Evolutionary conservation across 2,797 vertebrate species (phyloP).

Genomic region (Leucoraja ocellata): DNA sequence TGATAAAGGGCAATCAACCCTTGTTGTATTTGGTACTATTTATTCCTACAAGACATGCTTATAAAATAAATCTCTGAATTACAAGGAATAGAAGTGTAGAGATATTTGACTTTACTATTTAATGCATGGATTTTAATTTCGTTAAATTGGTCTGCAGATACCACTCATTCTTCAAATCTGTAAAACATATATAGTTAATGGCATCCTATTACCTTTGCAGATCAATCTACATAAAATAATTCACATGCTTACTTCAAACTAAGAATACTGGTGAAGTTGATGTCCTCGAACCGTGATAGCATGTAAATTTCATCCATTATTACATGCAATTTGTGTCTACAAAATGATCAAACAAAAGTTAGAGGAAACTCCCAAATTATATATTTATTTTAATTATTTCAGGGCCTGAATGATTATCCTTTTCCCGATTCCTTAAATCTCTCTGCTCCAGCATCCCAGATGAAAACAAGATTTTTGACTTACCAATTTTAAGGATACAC

Average conservation of each 20-base stretch:
- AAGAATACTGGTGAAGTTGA: slow-evolving; percentile 48
- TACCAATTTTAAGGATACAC: slow-evolving; percentile 22
- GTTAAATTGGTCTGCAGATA: not conserved
- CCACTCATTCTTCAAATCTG: not conserved
- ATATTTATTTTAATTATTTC: not conserved
- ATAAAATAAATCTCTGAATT: not conserved
- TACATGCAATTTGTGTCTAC: slow-evolving; percentile 45
- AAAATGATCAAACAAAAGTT: not conserved
- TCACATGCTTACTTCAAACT: slow-evolving; percentile 46
- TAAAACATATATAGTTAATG: not conserved
- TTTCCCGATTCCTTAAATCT: not conserved
- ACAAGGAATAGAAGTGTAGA: not conserved
- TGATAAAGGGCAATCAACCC: not conserved
- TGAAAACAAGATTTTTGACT: slow-evolving; percentile 4
- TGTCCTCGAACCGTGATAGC: slow-evolving; percentile 45
- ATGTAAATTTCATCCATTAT: slow-evolving; percentile 51
- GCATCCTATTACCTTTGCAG: not conserved
- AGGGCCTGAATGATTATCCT: not conserved
- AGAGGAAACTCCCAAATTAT: not conserved
- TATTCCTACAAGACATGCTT: not conserved
- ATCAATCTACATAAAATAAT: not conserved
- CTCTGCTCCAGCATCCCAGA: not conserved
- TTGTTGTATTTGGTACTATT: not conserved
- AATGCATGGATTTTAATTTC: not conserved
- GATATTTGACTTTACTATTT: not conserved